These are phyloP conservation scores for Eleginops maclovinus DNA, from an alignment of 2,113 vertebrate species.

Conservation along the genomic window DNA sequence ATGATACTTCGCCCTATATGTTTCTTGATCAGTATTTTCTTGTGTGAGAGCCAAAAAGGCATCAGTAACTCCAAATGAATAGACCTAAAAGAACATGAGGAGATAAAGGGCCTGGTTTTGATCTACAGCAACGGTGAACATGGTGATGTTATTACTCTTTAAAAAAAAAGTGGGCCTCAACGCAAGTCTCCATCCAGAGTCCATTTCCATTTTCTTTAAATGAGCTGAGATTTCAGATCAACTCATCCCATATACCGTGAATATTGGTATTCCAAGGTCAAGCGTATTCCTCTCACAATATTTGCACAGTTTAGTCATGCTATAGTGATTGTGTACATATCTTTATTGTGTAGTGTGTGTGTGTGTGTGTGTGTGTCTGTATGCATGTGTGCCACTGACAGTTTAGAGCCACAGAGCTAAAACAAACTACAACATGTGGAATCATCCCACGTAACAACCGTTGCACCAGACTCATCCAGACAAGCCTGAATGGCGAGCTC, in stretches of 20 bases:
- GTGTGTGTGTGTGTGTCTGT: not conserved
- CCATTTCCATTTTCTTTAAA: constrained; percentile 5
- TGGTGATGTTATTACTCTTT: constrained; percentile 1
- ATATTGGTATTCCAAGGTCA: not conserved
- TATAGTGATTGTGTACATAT: constrained; percentile 7
- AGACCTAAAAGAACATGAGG: not conserved
- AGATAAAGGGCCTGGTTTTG: constrained; percentile 16
- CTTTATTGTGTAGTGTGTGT: constrained; percentile 1
- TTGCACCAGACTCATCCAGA: constrained; percentile 67
- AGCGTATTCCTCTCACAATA: constrained; percentile 36
- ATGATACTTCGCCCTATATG: not conserved
- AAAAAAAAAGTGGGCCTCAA: not conserved
- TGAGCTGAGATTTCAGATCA: constrained; percentile 14
- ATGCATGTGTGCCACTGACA: constrained; percentile 21
- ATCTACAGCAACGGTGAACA: constrained; percentile 11
- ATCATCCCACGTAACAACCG: constrained; percentile 55
- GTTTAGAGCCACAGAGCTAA: constrained; percentile 41
- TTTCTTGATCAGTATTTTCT: not conserved
- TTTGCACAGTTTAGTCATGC: constrained; percentile 37
- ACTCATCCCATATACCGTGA: not conserved
- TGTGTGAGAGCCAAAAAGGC: not conserved
- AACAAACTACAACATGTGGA: constrained; percentile 63
- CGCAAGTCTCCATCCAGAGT: constrained; percentile 4
- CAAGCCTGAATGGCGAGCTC: constrained; percentile 50
- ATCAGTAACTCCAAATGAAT: constrained; percentile 11